Evolutionary conservation across 2,113 vertebrate genomes (phyloP).

Genomic region (Gallinago paraguaiae): DNA sequence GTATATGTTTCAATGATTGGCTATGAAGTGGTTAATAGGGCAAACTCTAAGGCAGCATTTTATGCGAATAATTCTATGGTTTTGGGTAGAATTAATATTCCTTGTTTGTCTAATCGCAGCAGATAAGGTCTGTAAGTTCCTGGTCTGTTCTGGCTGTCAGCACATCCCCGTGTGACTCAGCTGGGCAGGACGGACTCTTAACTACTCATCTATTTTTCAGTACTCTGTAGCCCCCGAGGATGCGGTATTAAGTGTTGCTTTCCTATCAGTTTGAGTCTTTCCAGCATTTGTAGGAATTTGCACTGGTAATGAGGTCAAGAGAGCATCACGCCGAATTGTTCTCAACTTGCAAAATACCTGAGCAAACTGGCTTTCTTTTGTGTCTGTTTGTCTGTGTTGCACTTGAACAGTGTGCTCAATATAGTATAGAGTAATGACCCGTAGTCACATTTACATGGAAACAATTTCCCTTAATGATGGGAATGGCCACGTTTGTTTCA

Average conservation of each 20-base stretch:
- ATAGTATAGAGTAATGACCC: neutral
- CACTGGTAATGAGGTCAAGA: neutral
- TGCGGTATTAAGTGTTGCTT: neutral
- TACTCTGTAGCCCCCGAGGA: neutral
- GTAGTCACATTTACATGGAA: neutral
- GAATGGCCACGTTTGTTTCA: neutral
- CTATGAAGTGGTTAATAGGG: neutral
- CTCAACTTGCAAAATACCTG: neutral
- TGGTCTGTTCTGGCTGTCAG: neutral
- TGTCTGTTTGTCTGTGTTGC: neutral
- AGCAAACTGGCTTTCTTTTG: neutral
- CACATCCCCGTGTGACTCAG: fast-evolving
- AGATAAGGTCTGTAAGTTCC: neutral
- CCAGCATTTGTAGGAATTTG: neutral
- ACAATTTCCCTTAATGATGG: neutral
- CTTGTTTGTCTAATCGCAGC: neutral
- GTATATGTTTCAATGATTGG: neutral
- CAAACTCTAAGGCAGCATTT: neutral
- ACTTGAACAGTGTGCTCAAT: neutral
- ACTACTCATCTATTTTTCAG: neutral
- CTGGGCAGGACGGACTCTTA: neutral
- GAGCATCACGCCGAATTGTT: neutral
- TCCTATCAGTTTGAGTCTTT: neutral
- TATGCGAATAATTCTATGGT: neutral
- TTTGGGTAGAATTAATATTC: neutral